These are phyloP conservation scores for Apteryx owenii DNA, from an alignment of 2,113 vertebrate species.

Conservation along the genomic window DNA sequence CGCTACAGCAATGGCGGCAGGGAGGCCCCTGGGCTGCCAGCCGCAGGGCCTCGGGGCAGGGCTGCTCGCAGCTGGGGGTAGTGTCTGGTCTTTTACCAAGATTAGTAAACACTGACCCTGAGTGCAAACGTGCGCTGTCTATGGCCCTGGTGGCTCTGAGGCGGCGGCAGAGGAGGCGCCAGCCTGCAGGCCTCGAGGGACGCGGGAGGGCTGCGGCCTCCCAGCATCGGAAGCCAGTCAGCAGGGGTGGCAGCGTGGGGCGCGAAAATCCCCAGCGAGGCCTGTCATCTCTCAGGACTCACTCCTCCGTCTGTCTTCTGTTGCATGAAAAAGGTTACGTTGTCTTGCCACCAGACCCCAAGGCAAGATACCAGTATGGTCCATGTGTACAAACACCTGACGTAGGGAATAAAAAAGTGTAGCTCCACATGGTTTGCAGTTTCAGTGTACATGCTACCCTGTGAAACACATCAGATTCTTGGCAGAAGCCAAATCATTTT, in stretches of 20 bases:
- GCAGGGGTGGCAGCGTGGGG: too few relatives aligned
- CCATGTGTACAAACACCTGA: background rate
- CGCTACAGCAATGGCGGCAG: slow-evolving; percentile 33
- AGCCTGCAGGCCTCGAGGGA: too few relatives aligned
- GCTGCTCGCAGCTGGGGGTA: background rate
- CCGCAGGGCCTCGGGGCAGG: background rate
- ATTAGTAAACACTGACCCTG: accelerated
- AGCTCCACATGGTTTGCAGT: background rate
- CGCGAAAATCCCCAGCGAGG: too few relatives aligned
- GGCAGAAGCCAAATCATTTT: background rate
- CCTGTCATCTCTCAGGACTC: too few relatives aligned
- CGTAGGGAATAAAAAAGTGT: background rate
- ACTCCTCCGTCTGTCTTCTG: background rate
- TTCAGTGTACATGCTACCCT: background rate
- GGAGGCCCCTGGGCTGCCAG: background rate
- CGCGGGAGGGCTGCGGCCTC: too few relatives aligned
- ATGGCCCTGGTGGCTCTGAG: background rate
- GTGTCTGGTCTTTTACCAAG: accelerated
- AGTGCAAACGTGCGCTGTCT: too few relatives aligned
- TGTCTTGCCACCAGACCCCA: background rate
- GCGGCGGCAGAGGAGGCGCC: too few relatives aligned
- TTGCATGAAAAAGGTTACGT: background rate
- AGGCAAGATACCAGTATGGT: background rate
- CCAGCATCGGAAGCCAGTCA: too few relatives aligned
- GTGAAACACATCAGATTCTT: background rate